Evolutionary conservation across 2,888 invertebrate species (phyloP).

Genomic region (Pammene fasciana): DNA sequence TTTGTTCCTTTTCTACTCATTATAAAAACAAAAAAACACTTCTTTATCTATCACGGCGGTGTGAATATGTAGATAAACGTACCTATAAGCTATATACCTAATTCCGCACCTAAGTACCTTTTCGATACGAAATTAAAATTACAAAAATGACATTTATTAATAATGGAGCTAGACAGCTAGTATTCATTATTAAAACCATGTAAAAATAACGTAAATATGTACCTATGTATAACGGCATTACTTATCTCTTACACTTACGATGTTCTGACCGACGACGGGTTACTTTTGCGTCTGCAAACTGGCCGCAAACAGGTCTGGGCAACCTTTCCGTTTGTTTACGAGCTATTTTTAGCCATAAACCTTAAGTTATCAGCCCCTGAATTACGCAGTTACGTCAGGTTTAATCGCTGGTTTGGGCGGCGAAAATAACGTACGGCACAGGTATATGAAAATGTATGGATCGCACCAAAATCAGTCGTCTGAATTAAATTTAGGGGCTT

Average conservation of each 20-base stretch:
- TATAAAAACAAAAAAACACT: too few species aligned
- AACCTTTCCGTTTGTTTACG: constrained; percentile 70
- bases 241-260: background rate
- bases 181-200: background rate
- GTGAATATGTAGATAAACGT: too few species aligned
- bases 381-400: constrained; percentile 45
- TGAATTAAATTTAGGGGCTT: background rate
- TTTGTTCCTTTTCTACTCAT: too few species aligned
- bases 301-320: constrained; percentile 61
- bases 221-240: background rate
- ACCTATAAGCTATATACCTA: too few species aligned
- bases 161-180: too few species aligned
- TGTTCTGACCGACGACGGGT: constrained; percentile 31
- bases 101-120: too few species aligned
- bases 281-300: constrained; percentile 42
- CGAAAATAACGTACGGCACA: background rate
- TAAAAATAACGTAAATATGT: background rate
- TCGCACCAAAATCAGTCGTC: background rate
- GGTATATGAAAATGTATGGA: constrained; percentile 11
- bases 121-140: too few species aligned
- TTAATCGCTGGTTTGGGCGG: constrained; percentile 11
- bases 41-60: too few species aligned
- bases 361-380: constrained; percentile 47
- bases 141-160: too few species aligned
- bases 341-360: constrained; percentile 67